A percentile compares a stretch with the other conserved stretches of the same genome.
These are phyloP conservation scores for Habrosyne pyritoides DNA, from an alignment of 2,888 invertebrate species.

Conservation along the genomic window DNA sequence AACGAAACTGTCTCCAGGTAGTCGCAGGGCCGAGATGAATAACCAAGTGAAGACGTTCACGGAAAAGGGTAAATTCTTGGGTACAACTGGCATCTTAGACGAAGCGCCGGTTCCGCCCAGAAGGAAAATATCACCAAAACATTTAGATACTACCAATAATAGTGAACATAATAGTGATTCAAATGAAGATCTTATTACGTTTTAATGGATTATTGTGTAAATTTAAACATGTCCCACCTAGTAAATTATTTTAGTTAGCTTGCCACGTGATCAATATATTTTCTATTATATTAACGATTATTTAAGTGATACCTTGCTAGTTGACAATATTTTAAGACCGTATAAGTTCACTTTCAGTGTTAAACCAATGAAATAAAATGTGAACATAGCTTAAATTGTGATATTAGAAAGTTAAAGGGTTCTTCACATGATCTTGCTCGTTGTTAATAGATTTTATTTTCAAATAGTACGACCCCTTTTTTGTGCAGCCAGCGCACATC, in stretches of 20 bases:
- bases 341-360: not conserved
- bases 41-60: conserved; percentile 50
- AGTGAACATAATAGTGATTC: conserved; percentile 34
- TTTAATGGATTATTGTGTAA: conserved; percentile 48
- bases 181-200: conserved; percentile 73
- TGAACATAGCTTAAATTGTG: conserved; percentile 7
- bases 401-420: not conserved
- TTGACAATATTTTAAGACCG: not conserved
- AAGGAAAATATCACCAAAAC: conserved; percentile 68
- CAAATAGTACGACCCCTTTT: no score
- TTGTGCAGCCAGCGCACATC: no score
- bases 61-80: conserved; percentile 58
- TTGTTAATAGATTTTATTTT: no score
- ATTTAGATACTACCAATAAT: conserved; percentile 35
- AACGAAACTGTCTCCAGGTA: conserved; percentile 64
- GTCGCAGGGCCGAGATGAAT: conserved; percentile 43
- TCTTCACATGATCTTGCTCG: not conserved
- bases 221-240: conserved; percentile 40
- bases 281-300: not conserved
- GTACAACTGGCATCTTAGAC: conserved; percentile 63
- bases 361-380: not conserved
- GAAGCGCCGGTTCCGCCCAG: conserved; percentile 67
- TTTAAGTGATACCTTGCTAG: not conserved
- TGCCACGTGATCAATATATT: conserved; percentile 13
- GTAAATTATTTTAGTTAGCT: conserved; percentile 18